phyloP scores from a whole-genome alignment of 2,113 vertebrate genomes.

The Pangasianodon hypophthalmus region DNA sequence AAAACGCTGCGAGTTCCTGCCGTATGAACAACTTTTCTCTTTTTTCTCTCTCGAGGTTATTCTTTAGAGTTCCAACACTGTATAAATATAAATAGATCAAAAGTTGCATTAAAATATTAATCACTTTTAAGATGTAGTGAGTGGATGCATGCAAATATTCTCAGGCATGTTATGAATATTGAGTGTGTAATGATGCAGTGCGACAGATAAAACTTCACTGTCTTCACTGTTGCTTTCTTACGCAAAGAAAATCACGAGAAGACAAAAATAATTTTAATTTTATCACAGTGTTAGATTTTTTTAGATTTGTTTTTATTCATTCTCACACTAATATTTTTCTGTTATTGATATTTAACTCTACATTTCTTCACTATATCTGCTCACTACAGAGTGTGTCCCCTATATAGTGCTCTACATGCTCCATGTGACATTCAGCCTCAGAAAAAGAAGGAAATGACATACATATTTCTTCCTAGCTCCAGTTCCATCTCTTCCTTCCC shows the following conservation, averaged over 20 bases:
- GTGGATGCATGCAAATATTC: neutral
- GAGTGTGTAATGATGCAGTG: neutral
- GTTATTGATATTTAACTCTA: neutral
- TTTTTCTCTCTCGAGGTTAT: neutral
- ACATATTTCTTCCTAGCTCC: no score
- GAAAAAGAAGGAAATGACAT: no score
- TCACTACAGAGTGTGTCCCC: no score
- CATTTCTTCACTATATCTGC: neutral
- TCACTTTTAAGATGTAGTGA: neutral
- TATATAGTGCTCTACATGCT: no score
- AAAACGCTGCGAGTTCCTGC: neutral
- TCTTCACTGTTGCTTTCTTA: neutral
- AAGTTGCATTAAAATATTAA: neutral
- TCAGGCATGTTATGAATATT: neutral
- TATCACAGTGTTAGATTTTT: neutral
- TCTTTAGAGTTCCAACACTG: neutral
- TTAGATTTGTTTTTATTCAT: no score
- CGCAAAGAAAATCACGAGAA: neutral
- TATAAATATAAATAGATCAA: neutral
- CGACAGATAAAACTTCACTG: neutral
- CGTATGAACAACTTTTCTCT: neutral
- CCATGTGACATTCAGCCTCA: no score
- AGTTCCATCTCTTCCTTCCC: no score
- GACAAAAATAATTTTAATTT: neutral
- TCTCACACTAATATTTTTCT: no score